Conservation (phyloP, 2,888 invertebrate genomes). For the Mayetiola destructor region DNA sequence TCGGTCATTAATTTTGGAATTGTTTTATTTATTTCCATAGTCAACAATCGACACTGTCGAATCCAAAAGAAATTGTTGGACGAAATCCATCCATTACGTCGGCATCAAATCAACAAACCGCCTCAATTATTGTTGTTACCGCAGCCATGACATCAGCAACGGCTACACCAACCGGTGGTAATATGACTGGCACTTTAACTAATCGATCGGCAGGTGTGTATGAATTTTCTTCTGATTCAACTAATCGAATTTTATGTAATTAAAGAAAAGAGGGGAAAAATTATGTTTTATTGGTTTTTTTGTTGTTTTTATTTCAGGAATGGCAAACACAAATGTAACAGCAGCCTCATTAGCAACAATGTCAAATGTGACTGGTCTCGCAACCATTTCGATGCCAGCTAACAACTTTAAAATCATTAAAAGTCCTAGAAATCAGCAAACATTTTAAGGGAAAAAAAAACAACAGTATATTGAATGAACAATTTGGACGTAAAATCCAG, state of each 20-base stretch:
- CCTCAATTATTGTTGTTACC: not conserved
- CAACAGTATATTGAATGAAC: no score
- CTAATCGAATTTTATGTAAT: no score
- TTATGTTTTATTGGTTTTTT: not conserved
- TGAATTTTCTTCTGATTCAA: no score
- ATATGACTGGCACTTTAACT: not conserved
- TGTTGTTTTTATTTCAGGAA: not conserved
- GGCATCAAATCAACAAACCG: not conserved
- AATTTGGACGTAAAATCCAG: no score
- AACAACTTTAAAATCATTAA: slow-evolving; percentile 4
- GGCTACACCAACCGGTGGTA: not conserved
- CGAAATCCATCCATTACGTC: not conserved
- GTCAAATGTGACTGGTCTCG: slow-evolving; percentile 3
- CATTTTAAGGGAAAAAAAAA: no score
- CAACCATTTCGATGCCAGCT: slow-evolving; percentile 4
- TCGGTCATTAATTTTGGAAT: not conserved
- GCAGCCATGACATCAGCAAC: slow-evolving; percentile 4
- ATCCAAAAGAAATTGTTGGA: slow-evolving; percentile 1
- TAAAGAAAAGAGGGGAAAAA: no score
- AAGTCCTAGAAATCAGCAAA: not conserved
- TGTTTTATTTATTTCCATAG: not conserved
- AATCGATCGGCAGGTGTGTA: not conserved
- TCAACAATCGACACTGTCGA: not conserved
- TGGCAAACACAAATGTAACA: slow-evolving; percentile 3
- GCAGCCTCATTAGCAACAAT: slow-evolving; percentile 4